Evolutionary conservation across 2,888 invertebrate genomes (phyloP).

Genomic region (Nudaria mundana): DNA sequence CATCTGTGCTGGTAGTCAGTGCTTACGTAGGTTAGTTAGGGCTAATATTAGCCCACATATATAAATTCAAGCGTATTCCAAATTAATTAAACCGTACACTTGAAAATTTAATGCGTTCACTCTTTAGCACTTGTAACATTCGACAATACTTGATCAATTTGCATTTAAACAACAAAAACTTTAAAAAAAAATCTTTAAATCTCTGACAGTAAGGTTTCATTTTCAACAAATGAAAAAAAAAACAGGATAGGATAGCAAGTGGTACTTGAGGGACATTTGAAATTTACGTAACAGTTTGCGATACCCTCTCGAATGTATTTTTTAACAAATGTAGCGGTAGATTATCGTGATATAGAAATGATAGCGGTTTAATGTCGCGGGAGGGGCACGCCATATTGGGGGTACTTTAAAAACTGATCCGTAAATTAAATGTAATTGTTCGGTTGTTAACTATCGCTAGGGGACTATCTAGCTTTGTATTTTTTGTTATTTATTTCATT

Average conservation of each 20-base stretch:
- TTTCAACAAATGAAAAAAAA: slow-evolving; percentile 13
- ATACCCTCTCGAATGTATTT: slow-evolving; percentile 72
- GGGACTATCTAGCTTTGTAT: slow-evolving; percentile 36
- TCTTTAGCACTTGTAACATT: slow-evolving; percentile 36
- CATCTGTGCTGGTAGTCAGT: too few relatives aligned
- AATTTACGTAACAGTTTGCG: slow-evolving; percentile 61
- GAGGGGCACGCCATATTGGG: slow-evolving; percentile 61
- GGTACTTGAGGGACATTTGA: slow-evolving; percentile 69
- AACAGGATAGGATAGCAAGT: slow-evolving; percentile 50
- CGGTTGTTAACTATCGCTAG: slow-evolving; percentile 67
- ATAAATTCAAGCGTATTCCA: slow-evolving; percentile 6
- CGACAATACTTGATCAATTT: slow-evolving; percentile 36
- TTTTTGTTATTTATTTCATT: slow-evolving; percentile 22
- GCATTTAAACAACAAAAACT: slow-evolving; percentile 18
- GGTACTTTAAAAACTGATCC: slow-evolving; percentile 74
- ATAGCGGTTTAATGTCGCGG: slow-evolving; percentile 51
- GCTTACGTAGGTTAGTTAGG: too few relatives aligned
- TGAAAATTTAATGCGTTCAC: slow-evolving; percentile 42
- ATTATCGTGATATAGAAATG: slow-evolving; percentile 50
- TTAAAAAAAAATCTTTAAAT: slow-evolving; percentile 19
- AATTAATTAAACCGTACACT: slow-evolving; percentile 33
- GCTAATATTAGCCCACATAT: too few relatives aligned
- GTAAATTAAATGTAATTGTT: slow-evolving; percentile 81
- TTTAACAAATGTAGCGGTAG: slow-evolving; percentile 78
- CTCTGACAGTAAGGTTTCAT: slow-evolving; percentile 5